Conservation (phyloP, 2,113 vertebrate species). For the Tyrannus savana region DNA sequence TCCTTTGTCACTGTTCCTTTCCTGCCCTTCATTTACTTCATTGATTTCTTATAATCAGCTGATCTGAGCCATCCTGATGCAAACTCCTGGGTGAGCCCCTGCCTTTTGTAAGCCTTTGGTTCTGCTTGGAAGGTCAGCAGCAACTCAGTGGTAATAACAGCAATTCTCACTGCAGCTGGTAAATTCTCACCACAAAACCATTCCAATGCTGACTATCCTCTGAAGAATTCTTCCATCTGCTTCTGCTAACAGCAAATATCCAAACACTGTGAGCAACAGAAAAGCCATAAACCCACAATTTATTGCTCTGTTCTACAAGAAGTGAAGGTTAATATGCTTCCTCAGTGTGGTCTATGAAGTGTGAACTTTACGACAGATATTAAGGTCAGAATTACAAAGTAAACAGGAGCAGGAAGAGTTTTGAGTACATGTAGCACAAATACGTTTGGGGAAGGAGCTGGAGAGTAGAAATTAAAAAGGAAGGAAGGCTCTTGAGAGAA, state of each 20-base stretch:
- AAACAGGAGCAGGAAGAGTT: background rate
- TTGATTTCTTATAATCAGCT: background rate
- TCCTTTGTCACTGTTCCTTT: background rate
- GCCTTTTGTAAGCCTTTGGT: background rate
- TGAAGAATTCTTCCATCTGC: conserved; percentile 53
- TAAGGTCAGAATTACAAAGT: conserved; percentile 21
- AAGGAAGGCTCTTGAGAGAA: background rate
- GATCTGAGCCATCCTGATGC: background rate
- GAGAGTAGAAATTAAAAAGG: background rate
- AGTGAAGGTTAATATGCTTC: background rate
- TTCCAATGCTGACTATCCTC: background rate
- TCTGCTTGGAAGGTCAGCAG: conserved; percentile 44
- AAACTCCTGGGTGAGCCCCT: background rate
- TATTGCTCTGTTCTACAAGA: conserved; percentile 15
- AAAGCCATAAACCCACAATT: background rate
- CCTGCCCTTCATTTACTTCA: background rate
- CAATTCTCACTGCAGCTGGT: conserved; percentile 52
- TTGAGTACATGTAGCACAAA: background rate
- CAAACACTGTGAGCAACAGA: background rate
- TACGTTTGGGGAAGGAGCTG: background rate
- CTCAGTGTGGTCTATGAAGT: background rate
- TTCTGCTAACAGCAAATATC: conserved; percentile 38
- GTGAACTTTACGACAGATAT: conserved; percentile 12
- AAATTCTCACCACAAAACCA: conserved; percentile 14
- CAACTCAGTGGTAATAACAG: background rate